Evolutionary conservation across 1,140 invertebrate species (phyloP).

Genomic region (Cherax quadricarinatus): DNA sequence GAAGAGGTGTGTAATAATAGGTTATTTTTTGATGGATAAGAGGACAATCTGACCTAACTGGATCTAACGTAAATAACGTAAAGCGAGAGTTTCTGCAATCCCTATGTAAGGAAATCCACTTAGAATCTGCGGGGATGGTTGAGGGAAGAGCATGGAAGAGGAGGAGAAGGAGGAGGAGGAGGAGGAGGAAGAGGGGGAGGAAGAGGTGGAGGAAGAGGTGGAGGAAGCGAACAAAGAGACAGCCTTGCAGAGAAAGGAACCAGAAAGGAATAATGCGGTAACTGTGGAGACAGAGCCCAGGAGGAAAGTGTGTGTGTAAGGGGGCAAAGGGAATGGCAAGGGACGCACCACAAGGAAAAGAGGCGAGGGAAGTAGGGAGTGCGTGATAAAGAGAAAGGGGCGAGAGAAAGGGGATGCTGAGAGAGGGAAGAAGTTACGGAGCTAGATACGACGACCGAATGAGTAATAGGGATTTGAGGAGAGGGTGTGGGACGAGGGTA

Average conservation of each 20-base stretch:
- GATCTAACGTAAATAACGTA: no score
- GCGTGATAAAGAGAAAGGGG: conserved; percentile 2
- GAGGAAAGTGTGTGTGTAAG: not conserved
- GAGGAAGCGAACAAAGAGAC: not conserved
- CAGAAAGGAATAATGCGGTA: not conserved
- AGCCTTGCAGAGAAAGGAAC: not conserved
- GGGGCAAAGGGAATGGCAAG: not conserved
- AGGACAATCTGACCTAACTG: no score
- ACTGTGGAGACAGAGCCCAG: not conserved
- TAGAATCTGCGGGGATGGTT: no score
- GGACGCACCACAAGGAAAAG: not conserved
- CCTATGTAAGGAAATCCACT: no score
- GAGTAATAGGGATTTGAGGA: conserved; percentile 33
- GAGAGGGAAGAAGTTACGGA: conserved; percentile 2
- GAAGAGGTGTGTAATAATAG: no score
- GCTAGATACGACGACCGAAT: conserved; percentile 5
- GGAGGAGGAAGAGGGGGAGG: not conserved
- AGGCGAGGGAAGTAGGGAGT: not conserved
- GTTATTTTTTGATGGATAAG: no score
- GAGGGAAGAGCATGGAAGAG: no score
- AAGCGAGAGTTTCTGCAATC: no score
- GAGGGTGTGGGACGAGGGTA: not conserved
- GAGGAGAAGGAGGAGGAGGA: not conserved
- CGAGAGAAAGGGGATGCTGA: not conserved
- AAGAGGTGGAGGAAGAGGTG: not conserved